Conservation (phyloP, 1,140 invertebrate species). For the Lepidurus packardi region DNA sequence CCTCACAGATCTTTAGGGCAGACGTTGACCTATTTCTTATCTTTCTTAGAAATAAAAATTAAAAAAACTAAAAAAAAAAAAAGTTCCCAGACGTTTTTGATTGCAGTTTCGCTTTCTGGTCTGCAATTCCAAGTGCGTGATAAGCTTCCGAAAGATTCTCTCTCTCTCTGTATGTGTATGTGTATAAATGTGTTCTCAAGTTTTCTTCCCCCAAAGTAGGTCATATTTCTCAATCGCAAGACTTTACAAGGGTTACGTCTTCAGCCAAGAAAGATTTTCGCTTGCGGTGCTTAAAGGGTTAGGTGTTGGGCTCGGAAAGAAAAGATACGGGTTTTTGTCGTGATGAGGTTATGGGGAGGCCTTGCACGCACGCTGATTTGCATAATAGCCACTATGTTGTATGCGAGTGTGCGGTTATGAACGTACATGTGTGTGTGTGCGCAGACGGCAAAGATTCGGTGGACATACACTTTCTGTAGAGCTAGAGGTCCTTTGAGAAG, state of each 20-base stretch:
- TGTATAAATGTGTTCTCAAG: not conserved
- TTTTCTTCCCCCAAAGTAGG: not conserved
- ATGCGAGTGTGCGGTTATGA: not conserved
- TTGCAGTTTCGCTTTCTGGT: not conserved
- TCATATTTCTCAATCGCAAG: not conserved
- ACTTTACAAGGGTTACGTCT: not conserved
- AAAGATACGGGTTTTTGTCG: not conserved
- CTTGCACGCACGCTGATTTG: slow-evolving; percentile 11
- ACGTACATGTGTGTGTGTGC: not conserved
- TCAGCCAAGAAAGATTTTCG: no score
- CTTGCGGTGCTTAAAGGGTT: no score
- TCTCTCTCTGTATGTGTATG: not conserved
- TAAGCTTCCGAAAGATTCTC: not conserved
- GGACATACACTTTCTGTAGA: not conserved
- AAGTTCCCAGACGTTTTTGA: not conserved
- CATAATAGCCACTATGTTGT: not conserved
- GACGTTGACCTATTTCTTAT: not conserved
- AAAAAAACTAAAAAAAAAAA: not conserved
- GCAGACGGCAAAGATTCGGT: not conserved
- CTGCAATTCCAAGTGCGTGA: slow-evolving; percentile 14
- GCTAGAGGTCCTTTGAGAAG: not conserved
- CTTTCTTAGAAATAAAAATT: not conserved
- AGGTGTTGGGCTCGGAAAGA: not conserved
- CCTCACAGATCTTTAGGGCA: no score
- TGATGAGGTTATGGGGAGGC: slow-evolving; percentile 17